Evolutionary conservation across 2,113 vertebrate species (phyloP), one percentile per base, ranked within the genome.

Genomic region (Corydoras maculifer): DNA sequence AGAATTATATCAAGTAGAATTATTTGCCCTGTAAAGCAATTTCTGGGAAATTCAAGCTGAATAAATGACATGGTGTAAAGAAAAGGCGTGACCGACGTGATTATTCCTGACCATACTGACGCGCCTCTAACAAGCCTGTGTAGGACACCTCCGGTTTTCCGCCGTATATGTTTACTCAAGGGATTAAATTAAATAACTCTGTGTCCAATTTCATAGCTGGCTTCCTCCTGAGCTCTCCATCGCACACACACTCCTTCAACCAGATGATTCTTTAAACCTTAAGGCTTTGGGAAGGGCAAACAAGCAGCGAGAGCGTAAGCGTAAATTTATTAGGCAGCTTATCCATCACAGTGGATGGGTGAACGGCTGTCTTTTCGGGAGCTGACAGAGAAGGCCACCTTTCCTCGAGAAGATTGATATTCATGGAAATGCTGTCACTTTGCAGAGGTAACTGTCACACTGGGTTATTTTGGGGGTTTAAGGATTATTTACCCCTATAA

Each of bases 131-230:
- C 31, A 57, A 73, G 43, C 55, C 59, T 31, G 29, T 70, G 73
- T 68, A 77, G 72, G 48, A 61, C 49, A 66, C 77, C 83, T 78
- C 78, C 80, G 78, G 79, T 86, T 85, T 81, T 5, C 5, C 49
- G 43, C 12, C 63, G 69, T 79, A 70, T 78, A 51, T 84, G 81
- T 89, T 86, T 87, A 84, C 85, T 82, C 81, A 65, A 9, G 74
- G 81, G 85, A 86, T 88, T 87, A 86, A 87, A 87, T 85, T 86
- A 81, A 80, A 82, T 79, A 86, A 89, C 84, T 87, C 81, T 71
- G 80, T 75, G 74, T 84, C 81, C 85, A 86, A 91, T 89, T 89
- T 89, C 87, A 89, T 85, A 86, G 86, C 87, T 85, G 82, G 78
- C 81, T 88, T 87, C 80, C 65, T 50, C 49, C 73, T 65, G 58